Conservation (phyloP, 2,113 vertebrate genomes). For the Gambusia holbrooki region DNA sequence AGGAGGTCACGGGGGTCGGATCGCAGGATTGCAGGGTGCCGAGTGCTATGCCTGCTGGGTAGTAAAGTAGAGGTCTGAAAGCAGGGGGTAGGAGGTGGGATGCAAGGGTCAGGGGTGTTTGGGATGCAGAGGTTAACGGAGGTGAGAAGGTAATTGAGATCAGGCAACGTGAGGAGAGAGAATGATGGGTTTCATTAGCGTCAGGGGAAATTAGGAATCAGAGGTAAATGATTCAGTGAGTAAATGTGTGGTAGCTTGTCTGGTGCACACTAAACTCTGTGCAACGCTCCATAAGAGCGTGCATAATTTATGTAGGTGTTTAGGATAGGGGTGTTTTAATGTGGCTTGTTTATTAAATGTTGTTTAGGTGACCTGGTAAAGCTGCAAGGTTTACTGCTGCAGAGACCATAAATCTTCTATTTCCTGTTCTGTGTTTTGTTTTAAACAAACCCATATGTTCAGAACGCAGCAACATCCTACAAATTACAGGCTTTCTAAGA, state of each 20-base stretch:
- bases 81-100: slow-evolving; percentile 33
- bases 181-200: slow-evolving; percentile 46
- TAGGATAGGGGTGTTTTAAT: slow-evolving; percentile 5
- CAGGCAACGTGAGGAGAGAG: slow-evolving; percentile 59
- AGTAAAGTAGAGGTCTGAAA: slow-evolving; percentile 57
- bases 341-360: slow-evolving; percentile 45
- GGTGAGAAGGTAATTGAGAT: slow-evolving; percentile 75
- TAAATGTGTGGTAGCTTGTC: background rate
- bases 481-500: background rate
- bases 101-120: slow-evolving; percentile 31
- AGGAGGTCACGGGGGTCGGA: slow-evolving; percentile 58
- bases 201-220: slow-evolving; percentile 17
- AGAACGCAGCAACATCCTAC: background rate
- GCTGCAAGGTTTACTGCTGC: slow-evolving; percentile 28
- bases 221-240: slow-evolving; percentile 11
- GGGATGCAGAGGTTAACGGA: slow-evolving; percentile 58
- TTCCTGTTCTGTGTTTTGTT: slow-evolving; percentile 50
- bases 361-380: slow-evolving; percentile 35
- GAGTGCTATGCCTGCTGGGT: slow-evolving; percentile 78
- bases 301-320: slow-evolving; percentile 14
- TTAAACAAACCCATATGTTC: slow-evolving; percentile 4
- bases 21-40: slow-evolving; percentile 67
- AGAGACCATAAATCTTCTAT: slow-evolving; percentile 45
- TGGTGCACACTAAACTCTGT: background rate
- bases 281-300: slow-evolving; percentile 1